These are phyloP conservation scores for Eonycteris spelaea DNA, from an alignment of 2,113 vertebrate genomes.

Conservation along the genomic window DNA sequence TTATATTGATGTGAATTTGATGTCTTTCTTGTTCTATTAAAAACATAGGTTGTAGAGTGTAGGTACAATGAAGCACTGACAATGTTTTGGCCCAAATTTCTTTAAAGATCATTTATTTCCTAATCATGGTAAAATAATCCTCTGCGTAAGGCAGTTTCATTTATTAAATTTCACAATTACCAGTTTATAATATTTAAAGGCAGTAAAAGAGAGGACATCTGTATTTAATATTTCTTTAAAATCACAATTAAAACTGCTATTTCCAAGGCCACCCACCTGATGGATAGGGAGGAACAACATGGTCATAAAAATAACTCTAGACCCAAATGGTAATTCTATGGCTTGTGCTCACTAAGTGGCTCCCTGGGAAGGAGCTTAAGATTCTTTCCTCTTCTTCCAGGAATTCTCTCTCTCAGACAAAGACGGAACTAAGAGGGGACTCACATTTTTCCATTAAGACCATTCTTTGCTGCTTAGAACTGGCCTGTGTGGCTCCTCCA, in stretches of 20 bases:
- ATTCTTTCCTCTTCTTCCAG: neutral
- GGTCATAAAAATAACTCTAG: neutral
- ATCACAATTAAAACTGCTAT: neutral
- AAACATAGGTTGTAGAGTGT: neutral
- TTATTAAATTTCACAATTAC: constrained; percentile 5
- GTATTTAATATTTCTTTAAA: constrained; percentile 12
- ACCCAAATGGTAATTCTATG: neutral
- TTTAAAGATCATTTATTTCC: neutral
- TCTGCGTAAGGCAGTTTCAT: neutral
- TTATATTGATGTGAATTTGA: neutral
- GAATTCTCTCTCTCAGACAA: neutral
- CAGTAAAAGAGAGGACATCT: neutral
- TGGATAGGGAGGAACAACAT: neutral
- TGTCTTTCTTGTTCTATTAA: neutral
- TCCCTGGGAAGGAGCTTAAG: neutral
- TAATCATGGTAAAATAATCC: neutral
- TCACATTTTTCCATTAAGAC: neutral
- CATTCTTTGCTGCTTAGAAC: neutral
- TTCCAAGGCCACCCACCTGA: neutral
- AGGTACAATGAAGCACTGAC: neutral
- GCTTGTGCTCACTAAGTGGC: neutral
- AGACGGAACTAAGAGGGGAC: neutral
- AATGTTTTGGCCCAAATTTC: neutral
- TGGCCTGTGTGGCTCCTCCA: neutral
- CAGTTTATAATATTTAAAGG: constrained; percentile 14